Conservation (phyloP, 2,113 vertebrate genomes). For the Thermophis baileyi region DNA sequence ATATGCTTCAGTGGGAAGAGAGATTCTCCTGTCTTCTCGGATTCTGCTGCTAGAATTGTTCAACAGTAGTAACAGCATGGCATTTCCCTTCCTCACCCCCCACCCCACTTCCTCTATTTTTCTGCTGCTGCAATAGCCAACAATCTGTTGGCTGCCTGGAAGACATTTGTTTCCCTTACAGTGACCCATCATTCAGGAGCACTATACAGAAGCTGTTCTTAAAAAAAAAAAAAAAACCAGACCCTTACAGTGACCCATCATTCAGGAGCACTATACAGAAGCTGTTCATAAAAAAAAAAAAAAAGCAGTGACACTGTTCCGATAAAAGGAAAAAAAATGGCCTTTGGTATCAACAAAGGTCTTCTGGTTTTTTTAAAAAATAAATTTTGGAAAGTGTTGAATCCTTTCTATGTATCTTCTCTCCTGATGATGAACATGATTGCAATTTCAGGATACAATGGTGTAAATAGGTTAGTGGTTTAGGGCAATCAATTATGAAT, state of each 20-base stretch:
- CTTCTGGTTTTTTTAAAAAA: background rate
- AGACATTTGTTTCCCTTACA: background rate
- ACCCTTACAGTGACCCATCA: background rate
- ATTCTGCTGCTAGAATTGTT: background rate
- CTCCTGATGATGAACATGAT: background rate
- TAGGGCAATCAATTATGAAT: background rate
- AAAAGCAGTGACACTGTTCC: background rate
- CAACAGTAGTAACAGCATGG: background rate
- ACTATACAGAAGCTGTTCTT: background rate
- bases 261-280: background rate
- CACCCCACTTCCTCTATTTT: background rate
- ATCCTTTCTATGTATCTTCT: background rate
- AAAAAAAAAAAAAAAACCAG: background rate
- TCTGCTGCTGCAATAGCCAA: background rate
- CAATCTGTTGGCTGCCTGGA: background rate
- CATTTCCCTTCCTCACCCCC: background rate
- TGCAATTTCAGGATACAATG: background rate
- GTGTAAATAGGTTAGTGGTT: background rate
- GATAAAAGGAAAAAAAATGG: background rate
- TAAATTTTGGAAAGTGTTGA: background rate
- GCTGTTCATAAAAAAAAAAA: background rate
- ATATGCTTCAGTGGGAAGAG: background rate
- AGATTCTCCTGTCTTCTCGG: background rate
- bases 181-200: background rate
- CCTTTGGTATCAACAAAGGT: background rate